These are phyloP conservation scores for Brachypteracias leptosomus DNA, from an alignment of 2,113 vertebrate species.

Conservation along the genomic window DNA sequence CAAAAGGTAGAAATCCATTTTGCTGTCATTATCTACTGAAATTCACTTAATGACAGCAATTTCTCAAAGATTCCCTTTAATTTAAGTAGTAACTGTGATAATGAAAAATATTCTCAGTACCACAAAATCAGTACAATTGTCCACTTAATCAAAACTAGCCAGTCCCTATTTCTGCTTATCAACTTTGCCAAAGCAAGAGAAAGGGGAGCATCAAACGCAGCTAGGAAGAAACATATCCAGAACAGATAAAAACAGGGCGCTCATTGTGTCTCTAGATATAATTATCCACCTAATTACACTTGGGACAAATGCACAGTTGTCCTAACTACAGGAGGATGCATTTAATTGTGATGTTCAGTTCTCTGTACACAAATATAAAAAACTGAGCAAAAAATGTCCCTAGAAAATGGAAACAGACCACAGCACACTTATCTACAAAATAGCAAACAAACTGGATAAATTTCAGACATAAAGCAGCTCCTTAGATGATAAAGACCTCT, in stretches of 20 bases:
- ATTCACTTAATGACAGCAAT: not conserved
- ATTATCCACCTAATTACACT: conserved; percentile 26
- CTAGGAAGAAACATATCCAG: not conserved
- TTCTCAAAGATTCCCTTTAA: not conserved
- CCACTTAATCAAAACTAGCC: not conserved
- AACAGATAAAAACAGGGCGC: not conserved
- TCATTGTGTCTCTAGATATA: not conserved
- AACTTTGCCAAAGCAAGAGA: not conserved
- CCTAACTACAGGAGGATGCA: not conserved
- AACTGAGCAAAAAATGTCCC: not conserved
- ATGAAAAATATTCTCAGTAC: not conserved
- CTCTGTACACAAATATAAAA: not conserved
- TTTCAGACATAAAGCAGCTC: not conserved
- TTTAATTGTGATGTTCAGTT: not conserved
- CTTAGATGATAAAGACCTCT: not conserved
- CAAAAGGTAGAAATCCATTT: not conserved
- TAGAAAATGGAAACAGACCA: not conserved
- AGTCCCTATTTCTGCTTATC: not conserved
- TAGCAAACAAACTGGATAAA: not conserved
- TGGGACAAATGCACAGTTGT: not conserved
- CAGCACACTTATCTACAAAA: not conserved
- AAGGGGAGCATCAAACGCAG: not conserved
- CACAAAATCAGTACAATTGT: not conserved
- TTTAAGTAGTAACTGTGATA: not conserved
- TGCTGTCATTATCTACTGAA: not conserved